These are phyloP conservation scores for Protonibea diacanthus DNA, from an alignment of 2,797 vertebrate genomes.

Conservation along the genomic window DNA sequence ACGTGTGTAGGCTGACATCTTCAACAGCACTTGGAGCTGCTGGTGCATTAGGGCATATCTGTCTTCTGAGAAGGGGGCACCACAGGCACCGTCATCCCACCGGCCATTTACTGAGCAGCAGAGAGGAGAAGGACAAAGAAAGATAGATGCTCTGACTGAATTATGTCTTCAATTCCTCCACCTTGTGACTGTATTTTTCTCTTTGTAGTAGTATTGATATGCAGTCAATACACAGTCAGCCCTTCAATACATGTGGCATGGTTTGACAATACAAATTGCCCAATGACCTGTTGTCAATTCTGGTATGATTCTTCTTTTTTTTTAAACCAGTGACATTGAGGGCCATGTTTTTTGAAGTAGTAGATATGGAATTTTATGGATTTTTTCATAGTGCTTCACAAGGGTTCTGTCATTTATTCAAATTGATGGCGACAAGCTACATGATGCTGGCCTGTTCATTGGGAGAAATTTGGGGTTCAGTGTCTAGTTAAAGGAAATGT, in stretches of 20 bases:
- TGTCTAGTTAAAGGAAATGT: too few relatives aligned
- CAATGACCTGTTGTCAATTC: not conserved
- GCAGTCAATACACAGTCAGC: not conserved
- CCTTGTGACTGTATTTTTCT: constrained; percentile 22
- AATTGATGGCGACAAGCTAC: not conserved
- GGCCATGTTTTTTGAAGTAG: not conserved
- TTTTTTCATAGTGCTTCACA: not conserved
- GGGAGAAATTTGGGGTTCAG: not conserved
- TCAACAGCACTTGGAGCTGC: constrained; percentile 59
- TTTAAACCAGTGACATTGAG: not conserved
- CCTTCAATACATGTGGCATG: not conserved
- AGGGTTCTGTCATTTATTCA: not conserved
- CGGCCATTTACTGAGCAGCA: constrained; percentile 70
- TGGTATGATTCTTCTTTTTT: not conserved
- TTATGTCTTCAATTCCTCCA: constrained; percentile 37
- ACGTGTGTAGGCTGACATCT: constrained; percentile 65
- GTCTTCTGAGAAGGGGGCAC: constrained; percentile 65
- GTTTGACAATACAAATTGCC: constrained; percentile 11
- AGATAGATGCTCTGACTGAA: constrained; percentile 52
- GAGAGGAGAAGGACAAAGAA: constrained; percentile 53
- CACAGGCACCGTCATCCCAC: constrained; percentile 58
- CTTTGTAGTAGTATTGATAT: constrained; percentile 27
- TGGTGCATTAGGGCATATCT: constrained; percentile 69
- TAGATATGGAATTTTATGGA: too few relatives aligned
- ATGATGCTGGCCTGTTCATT: not conserved